phyloP scores from a whole-genome alignment of 2,888 invertebrate species.

The Mesorhabditis spiculigera region DNA sequence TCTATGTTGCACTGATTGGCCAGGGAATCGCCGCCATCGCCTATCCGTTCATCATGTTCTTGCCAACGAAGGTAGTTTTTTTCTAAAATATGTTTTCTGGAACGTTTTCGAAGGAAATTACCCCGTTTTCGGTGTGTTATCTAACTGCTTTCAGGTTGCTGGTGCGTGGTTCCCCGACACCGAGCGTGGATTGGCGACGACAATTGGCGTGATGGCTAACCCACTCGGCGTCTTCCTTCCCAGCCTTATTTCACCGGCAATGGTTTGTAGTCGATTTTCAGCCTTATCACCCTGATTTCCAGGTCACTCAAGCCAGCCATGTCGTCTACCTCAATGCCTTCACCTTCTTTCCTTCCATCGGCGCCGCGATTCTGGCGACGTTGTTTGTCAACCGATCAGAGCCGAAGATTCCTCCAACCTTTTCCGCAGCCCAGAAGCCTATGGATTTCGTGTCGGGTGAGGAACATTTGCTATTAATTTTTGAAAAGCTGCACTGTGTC shows the following conservation, averaged over 20 bases:
- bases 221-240: constrained; percentile 46
- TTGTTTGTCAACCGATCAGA: constrained; percentile 51
- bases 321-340: constrained; percentile 49
- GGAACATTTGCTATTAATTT: neutral
- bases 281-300: neutral
- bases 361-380: constrained; percentile 33
- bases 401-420: constrained; percentile 54
- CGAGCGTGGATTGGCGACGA: constrained; percentile 63
- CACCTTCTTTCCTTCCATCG: constrained; percentile 44
- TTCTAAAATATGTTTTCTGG: constrained; percentile 14
- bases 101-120: neutral
- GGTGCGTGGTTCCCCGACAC: constrained; percentile 59
- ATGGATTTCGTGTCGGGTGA: constrained; percentile 50
- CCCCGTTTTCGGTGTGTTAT: neutral
- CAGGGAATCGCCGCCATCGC: constrained; percentile 63
- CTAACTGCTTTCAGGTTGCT: constrained; percentile 38
- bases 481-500: constrained; percentile 3
- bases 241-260: neutral
- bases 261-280: neutral
- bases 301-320: constrained; percentile 44
- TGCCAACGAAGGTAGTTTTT: constrained; percentile 62
- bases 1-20: constrained; percentile 58
- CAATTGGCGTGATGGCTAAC: constrained; percentile 58
- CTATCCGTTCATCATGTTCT: constrained; percentile 64
- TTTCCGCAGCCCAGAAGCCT: constrained; percentile 46